phyloP scores from a whole-genome alignment of 2,113 vertebrate species.

The Chaenocephalus aceratus region DNA sequence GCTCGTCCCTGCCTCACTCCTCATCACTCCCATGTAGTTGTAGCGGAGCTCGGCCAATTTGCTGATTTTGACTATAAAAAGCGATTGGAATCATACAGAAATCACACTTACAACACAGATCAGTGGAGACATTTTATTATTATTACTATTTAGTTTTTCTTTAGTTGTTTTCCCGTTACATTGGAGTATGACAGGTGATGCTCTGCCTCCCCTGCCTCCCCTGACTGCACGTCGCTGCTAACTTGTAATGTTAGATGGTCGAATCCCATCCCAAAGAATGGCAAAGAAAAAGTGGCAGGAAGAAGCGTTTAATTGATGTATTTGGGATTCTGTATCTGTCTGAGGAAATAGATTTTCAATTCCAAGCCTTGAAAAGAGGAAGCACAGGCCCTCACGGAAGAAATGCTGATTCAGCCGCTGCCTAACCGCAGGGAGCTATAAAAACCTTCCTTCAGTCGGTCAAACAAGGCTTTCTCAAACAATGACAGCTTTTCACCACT shows the following conservation, averaged over 20 bases:
- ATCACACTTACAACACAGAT: too few relatives aligned
- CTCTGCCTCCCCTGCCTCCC: too few relatives aligned
- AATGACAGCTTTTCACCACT: conserved; percentile 27
- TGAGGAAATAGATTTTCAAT: conserved; percentile 51
- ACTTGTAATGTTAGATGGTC: neutral
- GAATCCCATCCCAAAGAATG: neutral
- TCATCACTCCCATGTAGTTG: too few relatives aligned
- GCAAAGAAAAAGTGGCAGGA: neutral
- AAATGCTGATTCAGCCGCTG: conserved; percentile 58
- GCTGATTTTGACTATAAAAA: too few relatives aligned
- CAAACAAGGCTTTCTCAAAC: conserved; percentile 33
- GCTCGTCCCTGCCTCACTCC: too few relatives aligned
- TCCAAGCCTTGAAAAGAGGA: conserved; percentile 26
- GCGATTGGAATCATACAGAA: too few relatives aligned
- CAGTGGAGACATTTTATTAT: too few relatives aligned
- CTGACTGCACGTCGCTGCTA: too few relatives aligned
- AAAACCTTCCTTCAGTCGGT: conserved; percentile 10
- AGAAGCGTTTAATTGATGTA: conserved; percentile 2
- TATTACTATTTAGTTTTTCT: too few relatives aligned
- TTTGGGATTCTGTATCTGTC: conserved; percentile 36
- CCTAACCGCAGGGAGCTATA: conserved; percentile 30
- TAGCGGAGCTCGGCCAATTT: too few relatives aligned
- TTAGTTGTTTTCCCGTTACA: too few relatives aligned
- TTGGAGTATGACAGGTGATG: too few relatives aligned
- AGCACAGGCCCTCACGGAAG: conserved; percentile 15